Evolutionary conservation across 2,113 vertebrate genomes (phyloP).

Genomic region (Peromyscus leucopus): DNA sequence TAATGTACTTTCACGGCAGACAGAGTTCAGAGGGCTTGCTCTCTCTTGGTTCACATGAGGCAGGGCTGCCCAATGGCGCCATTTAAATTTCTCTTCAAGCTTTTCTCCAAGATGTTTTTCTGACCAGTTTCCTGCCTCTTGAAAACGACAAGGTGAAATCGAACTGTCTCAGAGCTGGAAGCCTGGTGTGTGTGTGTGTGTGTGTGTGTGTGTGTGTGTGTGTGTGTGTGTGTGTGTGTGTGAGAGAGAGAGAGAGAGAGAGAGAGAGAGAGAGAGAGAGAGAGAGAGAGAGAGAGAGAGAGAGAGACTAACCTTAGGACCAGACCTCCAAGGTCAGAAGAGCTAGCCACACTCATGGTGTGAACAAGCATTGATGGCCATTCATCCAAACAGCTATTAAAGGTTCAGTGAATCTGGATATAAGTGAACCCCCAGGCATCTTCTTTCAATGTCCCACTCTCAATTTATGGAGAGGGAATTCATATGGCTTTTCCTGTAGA

Average conservation of each 20-base stretch:
- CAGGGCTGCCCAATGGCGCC: fast-evolving
- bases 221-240: no score
- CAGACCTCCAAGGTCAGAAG: not conserved
- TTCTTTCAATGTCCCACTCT: conserved; percentile 67
- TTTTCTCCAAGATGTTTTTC: not conserved
- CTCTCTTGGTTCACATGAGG: not conserved
- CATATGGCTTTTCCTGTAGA: conserved; percentile 47
- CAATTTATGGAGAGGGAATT: conserved; percentile 76
- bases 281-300: no score
- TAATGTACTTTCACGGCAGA: not conserved
- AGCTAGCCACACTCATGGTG: no score
- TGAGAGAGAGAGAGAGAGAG: no score
- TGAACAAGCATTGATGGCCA: not conserved
- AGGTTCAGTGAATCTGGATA: not conserved
- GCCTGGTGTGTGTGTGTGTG: not conserved
- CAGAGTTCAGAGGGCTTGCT: not conserved
- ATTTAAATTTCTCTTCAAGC: not conserved
- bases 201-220: no score
- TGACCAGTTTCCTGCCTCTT: not conserved
- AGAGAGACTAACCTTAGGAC: not conserved
- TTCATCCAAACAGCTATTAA: not conserved
- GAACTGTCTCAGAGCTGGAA: not conserved
- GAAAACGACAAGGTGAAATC: not conserved
- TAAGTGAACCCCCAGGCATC: not conserved
- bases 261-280: no score